Evolutionary conservation across 2,888 invertebrate genomes (phyloP), one percentile per base, ranked within the genome.

Genomic region (Petrolisthes cinctipes): DNA sequence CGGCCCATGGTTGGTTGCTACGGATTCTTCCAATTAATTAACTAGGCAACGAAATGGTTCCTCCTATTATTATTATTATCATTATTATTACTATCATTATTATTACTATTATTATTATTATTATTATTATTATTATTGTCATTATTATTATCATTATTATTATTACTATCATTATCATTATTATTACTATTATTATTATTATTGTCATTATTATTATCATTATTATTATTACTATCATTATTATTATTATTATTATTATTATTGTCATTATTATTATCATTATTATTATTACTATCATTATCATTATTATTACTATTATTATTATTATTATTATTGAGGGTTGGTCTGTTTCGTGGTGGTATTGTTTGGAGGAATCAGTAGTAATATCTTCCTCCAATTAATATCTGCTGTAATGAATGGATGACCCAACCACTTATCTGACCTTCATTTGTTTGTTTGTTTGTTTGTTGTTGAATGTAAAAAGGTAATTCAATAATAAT

Each of bases 201-300:
- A 73, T 5, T 73, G 23, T 20, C 23, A 73, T 20, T 73, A 73
- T 20, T 73, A 73, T 20, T 73, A 73, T 20, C 23, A 73, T 20
- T 73, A 73, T 4, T 73, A 73, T 20, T 73, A 56, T 23, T 80
- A 53, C 20, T 51, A 79, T 20, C 53, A 79, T 20, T 51, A 79
- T 20, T 79, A 79, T n/a, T 5, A 76, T n/a, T 76, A 76, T 14
- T 76, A 76, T n/a, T 20, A 20, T 20, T 76, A 20, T 20, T 76
- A 20, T 20, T 76, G 37, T 20, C 20, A 20, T n/a, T 76, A 20
- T 78, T 78, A 78, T 78, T 23, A 37, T 23, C n/a, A 79, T 79
- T 14, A 79, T 79, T 51, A 79, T 51, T 53, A 37, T 79, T 51
- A 79, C 53, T 79, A 79, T 79, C n/a, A 79, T 51, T 51, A 79